Conservation (phyloP, 2,797 vertebrate species). For the Capromys pilorides region DNA sequence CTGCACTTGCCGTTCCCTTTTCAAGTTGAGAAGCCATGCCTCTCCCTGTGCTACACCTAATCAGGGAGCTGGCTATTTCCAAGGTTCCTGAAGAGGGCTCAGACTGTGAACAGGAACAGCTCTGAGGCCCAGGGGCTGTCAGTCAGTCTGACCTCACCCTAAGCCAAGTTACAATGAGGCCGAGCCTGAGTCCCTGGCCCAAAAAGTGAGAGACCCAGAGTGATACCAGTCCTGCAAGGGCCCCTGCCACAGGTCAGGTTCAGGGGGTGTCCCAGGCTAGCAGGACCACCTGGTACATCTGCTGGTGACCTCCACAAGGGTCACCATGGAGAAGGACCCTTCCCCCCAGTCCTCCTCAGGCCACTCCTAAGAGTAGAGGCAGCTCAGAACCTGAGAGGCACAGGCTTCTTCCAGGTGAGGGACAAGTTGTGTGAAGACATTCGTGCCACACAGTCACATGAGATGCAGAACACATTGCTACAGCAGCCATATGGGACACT, state of each 20-base stretch:
- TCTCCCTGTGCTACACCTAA: background rate
- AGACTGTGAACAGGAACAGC: fast-evolving
- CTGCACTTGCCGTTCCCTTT: background rate
- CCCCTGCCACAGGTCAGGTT: fast-evolving
- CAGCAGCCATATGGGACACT: background rate
- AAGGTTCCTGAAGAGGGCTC: background rate
- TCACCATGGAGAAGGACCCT: background rate
- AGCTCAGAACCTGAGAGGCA: background rate
- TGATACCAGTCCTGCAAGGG: no score
- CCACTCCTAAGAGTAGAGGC: background rate
- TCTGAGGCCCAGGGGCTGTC: background rate
- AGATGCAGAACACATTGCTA: background rate
- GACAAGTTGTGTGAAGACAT: fast-evolving
- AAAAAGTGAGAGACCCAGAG: fast-evolving
- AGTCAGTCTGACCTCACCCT: background rate
- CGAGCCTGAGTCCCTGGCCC: background rate
- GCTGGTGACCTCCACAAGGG: background rate
- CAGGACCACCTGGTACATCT: background rate
- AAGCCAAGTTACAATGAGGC: background rate
- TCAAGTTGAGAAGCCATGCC: background rate
- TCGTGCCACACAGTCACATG: background rate
- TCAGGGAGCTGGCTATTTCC: background rate
- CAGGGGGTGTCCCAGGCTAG: fast-evolving
- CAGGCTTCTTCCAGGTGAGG: background rate
- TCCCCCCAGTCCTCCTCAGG: background rate